phyloP scores from a whole-genome alignment of 2,113 vertebrate species.

The Gadus chalcogrammus region DNA sequence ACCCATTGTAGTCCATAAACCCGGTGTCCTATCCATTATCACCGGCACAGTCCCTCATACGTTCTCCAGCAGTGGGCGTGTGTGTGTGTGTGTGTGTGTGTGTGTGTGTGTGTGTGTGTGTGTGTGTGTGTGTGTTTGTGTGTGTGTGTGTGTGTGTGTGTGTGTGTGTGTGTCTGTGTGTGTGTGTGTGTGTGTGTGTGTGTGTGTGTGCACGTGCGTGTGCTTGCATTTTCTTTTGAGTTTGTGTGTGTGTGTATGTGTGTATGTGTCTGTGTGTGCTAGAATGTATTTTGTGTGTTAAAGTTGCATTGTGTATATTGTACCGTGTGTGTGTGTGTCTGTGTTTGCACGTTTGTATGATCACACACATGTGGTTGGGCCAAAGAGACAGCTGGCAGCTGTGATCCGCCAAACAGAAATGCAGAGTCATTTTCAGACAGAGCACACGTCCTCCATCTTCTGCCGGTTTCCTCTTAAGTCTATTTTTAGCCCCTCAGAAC shows the following conservation, averaged over 20 bases:
- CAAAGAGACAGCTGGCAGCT: conserved; percentile 19
- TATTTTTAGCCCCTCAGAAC: conserved; percentile 46
- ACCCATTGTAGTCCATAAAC: no score
- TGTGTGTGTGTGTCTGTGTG: neutral
- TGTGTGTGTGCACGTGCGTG: neutral
- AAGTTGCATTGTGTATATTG: no score
- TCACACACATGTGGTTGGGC: neutral
- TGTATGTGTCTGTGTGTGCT: neutral
- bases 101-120: conserved; percentile 1
- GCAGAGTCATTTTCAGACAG: conserved; percentile 35
- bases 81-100: conserved; percentile 1
- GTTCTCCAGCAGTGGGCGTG: no score
- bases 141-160: neutral
- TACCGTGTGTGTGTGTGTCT: conserved; percentile 1
- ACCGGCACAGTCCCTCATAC: no score
- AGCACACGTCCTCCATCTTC: conserved; percentile 28
- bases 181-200: neutral
- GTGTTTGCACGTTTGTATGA: neutral
- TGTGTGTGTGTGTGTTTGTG: no score
- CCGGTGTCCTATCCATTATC: no score
- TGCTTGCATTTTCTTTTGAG: neutral
- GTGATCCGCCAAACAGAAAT: conserved; percentile 5
- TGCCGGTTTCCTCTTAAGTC: conserved; percentile 36
- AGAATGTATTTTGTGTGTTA: no score
- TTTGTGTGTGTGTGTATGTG: neutral